Evolutionary conservation across 2,113 vertebrate species (phyloP).

Genomic region (Limnothrissa miodon): DNA sequence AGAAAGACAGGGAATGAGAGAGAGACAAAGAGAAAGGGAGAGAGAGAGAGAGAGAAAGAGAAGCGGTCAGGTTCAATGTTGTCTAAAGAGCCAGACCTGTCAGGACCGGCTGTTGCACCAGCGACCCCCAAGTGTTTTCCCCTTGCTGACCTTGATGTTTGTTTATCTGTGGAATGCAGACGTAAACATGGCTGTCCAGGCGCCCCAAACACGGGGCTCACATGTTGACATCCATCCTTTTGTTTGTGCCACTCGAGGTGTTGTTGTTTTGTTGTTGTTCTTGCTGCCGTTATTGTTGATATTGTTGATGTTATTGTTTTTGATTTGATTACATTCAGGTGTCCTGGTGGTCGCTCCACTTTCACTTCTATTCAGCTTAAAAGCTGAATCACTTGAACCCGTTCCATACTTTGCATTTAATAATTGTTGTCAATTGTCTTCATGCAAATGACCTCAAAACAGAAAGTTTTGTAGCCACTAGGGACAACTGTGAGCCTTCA

Average conservation of each 20-base stretch:
- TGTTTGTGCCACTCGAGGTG: not conserved
- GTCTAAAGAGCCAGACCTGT: not conserved
- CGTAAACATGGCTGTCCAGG: not conserved
- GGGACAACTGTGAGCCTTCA: not conserved
- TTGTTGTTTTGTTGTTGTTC: not conserved
- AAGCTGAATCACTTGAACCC: not conserved
- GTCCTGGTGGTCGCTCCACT: not conserved
- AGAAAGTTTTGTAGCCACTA: not conserved
- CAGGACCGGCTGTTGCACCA: not conserved
- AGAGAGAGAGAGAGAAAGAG: not conserved
- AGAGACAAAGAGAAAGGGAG: not conserved
- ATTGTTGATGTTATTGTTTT: not conserved
- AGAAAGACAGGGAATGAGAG: not conserved
- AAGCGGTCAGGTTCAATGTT: not conserved
- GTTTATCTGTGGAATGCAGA: conserved; percentile 20
- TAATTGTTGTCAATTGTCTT: not conserved
- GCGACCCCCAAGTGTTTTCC: not conserved
- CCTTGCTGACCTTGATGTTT: conserved; percentile 12
- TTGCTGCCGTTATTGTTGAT: not conserved
- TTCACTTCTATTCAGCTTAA: not conserved
- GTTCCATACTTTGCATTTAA: not conserved
- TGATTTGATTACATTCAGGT: not conserved
- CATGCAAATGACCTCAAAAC: not conserved
- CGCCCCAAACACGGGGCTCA: not conserved
- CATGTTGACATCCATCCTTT: not conserved